phyloP scores from a whole-genome alignment of 92 coral and sea anemone species.

The Palythoa heliodiscus region DNA sequence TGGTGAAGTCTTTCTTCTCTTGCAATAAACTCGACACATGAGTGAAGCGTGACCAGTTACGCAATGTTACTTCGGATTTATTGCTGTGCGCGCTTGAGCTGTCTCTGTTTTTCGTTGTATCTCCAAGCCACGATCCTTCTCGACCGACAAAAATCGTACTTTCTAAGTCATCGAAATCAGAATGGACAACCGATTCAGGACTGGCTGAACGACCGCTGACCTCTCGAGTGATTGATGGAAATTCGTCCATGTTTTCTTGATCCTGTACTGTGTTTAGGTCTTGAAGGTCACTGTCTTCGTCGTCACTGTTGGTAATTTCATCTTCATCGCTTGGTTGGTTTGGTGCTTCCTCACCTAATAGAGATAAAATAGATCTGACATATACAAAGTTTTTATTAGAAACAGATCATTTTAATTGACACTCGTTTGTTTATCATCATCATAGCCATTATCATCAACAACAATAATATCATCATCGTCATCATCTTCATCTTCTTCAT shows the following conservation, averaged over 20 bases:
- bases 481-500: neutral
- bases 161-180: constrained; percentile 70
- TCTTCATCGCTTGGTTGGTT: constrained; percentile 6
- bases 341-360: constrained; percentile 19
- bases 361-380: neutral
- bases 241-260: constrained; percentile 23
- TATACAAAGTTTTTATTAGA: too few species aligned
- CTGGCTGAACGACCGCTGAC: constrained; percentile 85
- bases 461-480: too few species aligned
- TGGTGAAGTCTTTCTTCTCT: constrained; percentile 17
- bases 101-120: constrained; percentile 27
- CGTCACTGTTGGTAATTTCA: constrained; percentile 28
- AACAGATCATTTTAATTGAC: too few species aligned
- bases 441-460: too few species aligned
- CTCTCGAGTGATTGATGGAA: constrained; percentile 47
- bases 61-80: constrained; percentile 52
- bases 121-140: constrained; percentile 42
- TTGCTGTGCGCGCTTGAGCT: constrained; percentile 42
- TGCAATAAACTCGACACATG: constrained; percentile 24
- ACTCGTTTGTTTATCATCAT: neutral
- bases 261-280: neutral
- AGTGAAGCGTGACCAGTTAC: constrained; percentile 52
- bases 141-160: constrained; percentile 64
- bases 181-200: constrained; percentile 61
- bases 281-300: neutral